Evolutionary conservation across 2,888 invertebrate species (phyloP).

Genomic region (Calliopum simillimum): DNA sequence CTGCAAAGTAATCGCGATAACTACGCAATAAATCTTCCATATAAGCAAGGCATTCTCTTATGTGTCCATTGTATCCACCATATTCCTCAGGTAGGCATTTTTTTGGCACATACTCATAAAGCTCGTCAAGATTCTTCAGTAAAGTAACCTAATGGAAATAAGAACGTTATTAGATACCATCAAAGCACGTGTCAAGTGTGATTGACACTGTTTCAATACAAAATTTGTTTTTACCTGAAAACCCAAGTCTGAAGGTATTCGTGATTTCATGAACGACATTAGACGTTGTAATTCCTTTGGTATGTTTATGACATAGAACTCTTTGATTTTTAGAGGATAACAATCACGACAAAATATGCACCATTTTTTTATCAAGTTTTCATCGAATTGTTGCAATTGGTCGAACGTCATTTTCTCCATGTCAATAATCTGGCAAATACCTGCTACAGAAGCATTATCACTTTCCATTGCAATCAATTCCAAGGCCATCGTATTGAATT

Average conservation of each 20-base stretch:
- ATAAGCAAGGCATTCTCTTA: slow-evolving; percentile 55
- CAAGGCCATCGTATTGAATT: slow-evolving; percentile 57
- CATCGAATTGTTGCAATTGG: slow-evolving; percentile 52
- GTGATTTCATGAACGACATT: slow-evolving; percentile 49
- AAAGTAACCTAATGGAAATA: slow-evolving; percentile 48
- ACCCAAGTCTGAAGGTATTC: slow-evolving; percentile 50
- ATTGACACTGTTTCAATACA: no score
- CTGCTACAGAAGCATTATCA: slow-evolving; percentile 58
- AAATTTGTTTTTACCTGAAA: slow-evolving; percentile 49
- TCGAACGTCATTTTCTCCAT: slow-evolving; percentile 52
- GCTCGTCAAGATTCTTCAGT: slow-evolving; percentile 51
- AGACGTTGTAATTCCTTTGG: slow-evolving; percentile 54
- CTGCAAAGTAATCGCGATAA: slow-evolving; percentile 57
- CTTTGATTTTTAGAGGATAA: slow-evolving; percentile 53
- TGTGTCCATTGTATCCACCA: slow-evolving; percentile 58
- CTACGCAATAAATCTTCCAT: slow-evolving; percentile 59
- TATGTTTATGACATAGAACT: slow-evolving; percentile 56
- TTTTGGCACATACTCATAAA: slow-evolving; percentile 55
- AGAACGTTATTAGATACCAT: background rate
- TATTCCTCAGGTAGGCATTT: slow-evolving; percentile 58
- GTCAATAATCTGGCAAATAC: slow-evolving; percentile 57
- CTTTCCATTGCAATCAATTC: slow-evolving; percentile 59
- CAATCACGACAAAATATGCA: slow-evolving; percentile 56
- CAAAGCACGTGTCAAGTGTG: no score
- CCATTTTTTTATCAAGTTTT: slow-evolving; percentile 53